Base-by-base conservation (phyloP, 2,888 invertebrate species). In the Lacanobia wlatinum region DNA sequence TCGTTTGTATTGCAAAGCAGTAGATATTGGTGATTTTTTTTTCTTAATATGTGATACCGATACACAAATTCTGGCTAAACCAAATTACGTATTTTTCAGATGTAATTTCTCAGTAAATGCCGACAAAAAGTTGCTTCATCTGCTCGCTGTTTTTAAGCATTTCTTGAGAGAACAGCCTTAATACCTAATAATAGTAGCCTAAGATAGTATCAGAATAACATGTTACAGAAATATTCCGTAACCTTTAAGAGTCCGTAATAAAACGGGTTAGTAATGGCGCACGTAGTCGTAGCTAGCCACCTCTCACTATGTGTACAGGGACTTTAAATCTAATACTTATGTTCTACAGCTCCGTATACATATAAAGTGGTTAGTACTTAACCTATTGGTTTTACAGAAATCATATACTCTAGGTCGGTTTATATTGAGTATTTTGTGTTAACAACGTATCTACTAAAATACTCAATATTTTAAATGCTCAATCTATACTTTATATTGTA, bases 311-410 rank as follows among this genome's bases (percentile, higher is more conserved):
- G 40, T 53, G 28, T 46, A 62, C 34, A 10, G 46, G 2, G 18
- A 76, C 38, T 58, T 73, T 58, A 58, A 63, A 72, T 64, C 52
- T n/a, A 52, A 72, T 58, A 72, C 56, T 76, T 78, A 78, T 34
- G 55, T 62, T n/a, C 60, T 53, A 71, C 55, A 43, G 61, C 50
- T 16, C 16, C 16, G 8, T 56, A 28, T 75, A 34, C 34, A 34
- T 34, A 72, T 75, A 56, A 50, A 60, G n/a, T n/a, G 50, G 34
- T 61, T 55, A 43, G 48, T 69, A 46, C 50, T n/a, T n/a, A 61
- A 1, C 43, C 16, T 23, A 2, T 28, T 16, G n/a, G 52, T 40
- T 48, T 21, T 28, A 40, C 16, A 40, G 10, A 56, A 65, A 58
- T 28, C 40, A 21, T 5, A 16, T 66, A 14, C 16, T 34, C 0